Conservation (phyloP, 2,113 vertebrate genomes). For the Phalacrocorax brasilianus region DNA sequence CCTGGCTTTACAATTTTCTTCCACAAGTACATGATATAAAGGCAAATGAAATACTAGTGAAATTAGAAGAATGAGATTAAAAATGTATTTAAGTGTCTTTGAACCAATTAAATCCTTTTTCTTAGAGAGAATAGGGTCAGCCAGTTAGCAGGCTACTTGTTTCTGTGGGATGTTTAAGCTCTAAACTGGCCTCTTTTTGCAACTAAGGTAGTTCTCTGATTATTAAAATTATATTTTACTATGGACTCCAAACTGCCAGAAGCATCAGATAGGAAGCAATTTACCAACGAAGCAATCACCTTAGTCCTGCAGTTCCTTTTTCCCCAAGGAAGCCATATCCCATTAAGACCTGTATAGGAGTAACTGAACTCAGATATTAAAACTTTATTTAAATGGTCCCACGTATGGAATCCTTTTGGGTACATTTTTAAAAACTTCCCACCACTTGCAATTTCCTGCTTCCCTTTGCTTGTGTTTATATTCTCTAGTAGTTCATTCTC, state of each 20-base stretch:
- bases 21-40: background rate
- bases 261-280: background rate
- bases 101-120: background rate
- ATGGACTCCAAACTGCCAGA: background rate
- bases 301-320: background rate
- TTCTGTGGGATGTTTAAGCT: background rate
- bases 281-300: background rate
- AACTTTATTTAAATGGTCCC: conserved; percentile 6
- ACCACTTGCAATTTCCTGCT: conserved; percentile 58
- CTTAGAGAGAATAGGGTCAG: background rate
- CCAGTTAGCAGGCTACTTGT: background rate
- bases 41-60: background rate
- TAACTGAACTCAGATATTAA: background rate
- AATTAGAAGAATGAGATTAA: background rate
- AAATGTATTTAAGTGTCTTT: background rate
- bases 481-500: conserved; percentile 51
- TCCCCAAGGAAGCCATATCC: background rate
- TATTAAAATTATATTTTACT: background rate
- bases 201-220: background rate
- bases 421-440: conserved; percentile 46
- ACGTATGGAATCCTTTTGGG: conserved; percentile 8
- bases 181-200: background rate
- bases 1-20: background rate
- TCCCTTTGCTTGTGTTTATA: conserved; percentile 40
- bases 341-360: background rate